Conservation (phyloP, 2,888 invertebrate genomes). For the Ellobium chinense region DNA sequence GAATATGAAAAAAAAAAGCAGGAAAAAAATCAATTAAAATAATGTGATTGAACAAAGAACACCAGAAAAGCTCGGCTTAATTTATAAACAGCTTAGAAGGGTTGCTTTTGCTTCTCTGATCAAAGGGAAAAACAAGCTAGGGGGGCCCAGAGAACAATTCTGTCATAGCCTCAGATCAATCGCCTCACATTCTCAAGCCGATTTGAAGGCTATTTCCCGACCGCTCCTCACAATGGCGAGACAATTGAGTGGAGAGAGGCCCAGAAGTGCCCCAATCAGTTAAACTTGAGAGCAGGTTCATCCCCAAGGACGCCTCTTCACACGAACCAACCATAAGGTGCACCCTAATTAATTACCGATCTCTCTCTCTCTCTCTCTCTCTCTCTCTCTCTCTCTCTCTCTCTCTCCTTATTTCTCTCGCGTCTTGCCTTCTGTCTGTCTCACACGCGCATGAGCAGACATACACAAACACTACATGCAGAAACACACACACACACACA, state of each 20-base stretch:
- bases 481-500: no score
- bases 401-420: not conserved
- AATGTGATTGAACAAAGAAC: conserved; percentile 35
- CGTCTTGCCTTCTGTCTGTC: not conserved
- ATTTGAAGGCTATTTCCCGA: conserved; percentile 30
- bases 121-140: conserved; percentile 35
- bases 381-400: conserved; percentile 9
- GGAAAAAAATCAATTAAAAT: conserved; percentile 38
- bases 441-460: no score
- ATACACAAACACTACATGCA: no score
- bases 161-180: conserved; percentile 41
- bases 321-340: conserved; percentile 31
- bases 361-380: conserved; percentile 17
- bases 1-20: no score
- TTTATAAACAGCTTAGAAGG: conserved; percentile 42
- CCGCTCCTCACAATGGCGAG: conserved; percentile 30
- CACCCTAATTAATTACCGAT: conserved; percentile 40
- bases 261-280: conserved; percentile 41
- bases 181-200: conserved; percentile 28
- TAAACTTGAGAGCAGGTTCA: conserved; percentile 18
- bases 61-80: conserved; percentile 37
- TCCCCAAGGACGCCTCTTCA: conserved; percentile 12
- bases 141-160: conserved; percentile 21
- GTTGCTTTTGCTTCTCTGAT: conserved; percentile 20
- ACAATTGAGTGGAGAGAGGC: conserved; percentile 33